Conservation (phyloP, 1,140 invertebrate species). For the Bombus sylvicola region DNA sequence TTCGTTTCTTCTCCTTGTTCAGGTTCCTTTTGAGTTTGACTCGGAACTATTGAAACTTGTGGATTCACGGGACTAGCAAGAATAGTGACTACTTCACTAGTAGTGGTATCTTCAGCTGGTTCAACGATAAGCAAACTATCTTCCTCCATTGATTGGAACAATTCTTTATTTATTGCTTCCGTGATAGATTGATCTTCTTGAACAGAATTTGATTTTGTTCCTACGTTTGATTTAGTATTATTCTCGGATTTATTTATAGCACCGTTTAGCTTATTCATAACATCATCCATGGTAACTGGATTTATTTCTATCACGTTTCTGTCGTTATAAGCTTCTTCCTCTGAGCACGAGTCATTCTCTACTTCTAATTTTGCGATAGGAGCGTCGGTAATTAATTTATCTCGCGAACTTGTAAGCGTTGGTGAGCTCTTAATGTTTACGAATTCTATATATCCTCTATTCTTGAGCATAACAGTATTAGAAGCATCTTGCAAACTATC, state of each 20-base stretch:
- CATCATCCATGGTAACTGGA: constrained; percentile 78
- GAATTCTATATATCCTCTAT: constrained; percentile 88
- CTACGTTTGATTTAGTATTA: background rate
- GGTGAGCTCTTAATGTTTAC: constrained; percentile 81
- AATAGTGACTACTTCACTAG: constrained; percentile 84
- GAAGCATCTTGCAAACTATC: constrained; percentile 83
- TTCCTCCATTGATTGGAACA: constrained; percentile 83
- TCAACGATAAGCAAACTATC: constrained; percentile 84
- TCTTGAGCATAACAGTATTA: constrained; percentile 83
- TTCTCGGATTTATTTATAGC: constrained; percentile 42
- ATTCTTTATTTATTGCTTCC: constrained; percentile 73
- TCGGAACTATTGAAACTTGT: constrained; percentile 58
- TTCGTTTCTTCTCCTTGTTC: constrained; percentile 50
- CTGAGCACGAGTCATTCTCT: constrained; percentile 76
- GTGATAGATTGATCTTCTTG: constrained; percentile 39
- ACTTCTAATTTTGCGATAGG: constrained; percentile 77
- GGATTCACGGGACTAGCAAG: constrained; percentile 83
- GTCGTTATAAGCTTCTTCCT: constrained; percentile 70
- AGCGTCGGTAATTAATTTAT: constrained; percentile 59
- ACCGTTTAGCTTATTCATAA: constrained; percentile 68
- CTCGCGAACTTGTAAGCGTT: background rate
- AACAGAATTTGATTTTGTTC: background rate
- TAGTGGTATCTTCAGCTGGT: constrained; percentile 83
- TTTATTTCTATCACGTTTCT: constrained; percentile 77
- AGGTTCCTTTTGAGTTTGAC: constrained; percentile 24